Evolutionary conservation across 2,888 invertebrate genomes (phyloP).

Genomic region (Rotaria magnacalcarata): DNA sequence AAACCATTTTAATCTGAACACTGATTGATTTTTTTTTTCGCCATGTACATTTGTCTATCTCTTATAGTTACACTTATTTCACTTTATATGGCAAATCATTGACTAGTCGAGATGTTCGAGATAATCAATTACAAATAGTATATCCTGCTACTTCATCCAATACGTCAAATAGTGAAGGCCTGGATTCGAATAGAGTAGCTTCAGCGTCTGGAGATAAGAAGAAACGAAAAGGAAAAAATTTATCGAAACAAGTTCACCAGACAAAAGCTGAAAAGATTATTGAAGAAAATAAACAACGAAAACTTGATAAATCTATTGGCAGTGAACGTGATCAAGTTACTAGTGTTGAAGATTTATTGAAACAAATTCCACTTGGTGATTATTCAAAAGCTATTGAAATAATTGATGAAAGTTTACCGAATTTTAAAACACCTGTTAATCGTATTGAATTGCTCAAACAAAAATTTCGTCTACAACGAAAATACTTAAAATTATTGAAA

Average conservation of each 20-base stretch:
- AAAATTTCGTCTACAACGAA: not conserved
- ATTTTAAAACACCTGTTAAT: not conserved
- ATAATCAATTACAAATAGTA: not conserved
- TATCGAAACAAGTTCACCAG: too few species aligned
- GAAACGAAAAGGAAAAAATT: not conserved
- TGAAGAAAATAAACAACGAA: not conserved
- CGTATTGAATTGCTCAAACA: not conserved
- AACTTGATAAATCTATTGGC: not conserved
- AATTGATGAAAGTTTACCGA: not conserved
- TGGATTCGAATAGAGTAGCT: not conserved
- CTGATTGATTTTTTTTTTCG: too few species aligned
- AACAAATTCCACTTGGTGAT: not conserved
- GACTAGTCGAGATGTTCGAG: not conserved
- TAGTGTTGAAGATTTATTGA: not conserved
- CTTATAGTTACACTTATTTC: not conserved
- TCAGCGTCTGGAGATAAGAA: not conserved
- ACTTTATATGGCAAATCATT: slow-evolving; percentile 17
- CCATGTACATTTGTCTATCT: not conserved
- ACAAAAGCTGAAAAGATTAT: not conserved
- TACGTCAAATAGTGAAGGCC: not conserved
- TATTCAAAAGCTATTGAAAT: not conserved
- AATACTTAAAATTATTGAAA: not conserved
- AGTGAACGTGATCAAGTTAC: not conserved
- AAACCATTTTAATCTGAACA: too few species aligned
- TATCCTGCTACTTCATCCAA: not conserved